Evolutionary conservation across 2,797 vertebrate species (phyloP).

Genomic region (Trichosurus vulpecula): DNA sequence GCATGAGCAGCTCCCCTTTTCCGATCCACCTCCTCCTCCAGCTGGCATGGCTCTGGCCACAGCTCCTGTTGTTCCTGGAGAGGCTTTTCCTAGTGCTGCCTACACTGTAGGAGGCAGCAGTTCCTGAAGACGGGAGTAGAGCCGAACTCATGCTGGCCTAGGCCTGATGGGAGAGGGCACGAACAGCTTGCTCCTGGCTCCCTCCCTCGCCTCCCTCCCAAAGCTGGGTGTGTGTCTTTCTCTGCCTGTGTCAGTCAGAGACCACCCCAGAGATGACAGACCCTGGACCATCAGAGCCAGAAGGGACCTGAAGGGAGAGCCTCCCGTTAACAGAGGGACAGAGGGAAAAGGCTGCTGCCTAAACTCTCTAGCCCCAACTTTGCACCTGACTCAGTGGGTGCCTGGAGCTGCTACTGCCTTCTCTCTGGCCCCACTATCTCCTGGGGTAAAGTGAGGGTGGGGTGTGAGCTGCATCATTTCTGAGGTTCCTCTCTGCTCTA

Average conservation of each 20-base stretch:
- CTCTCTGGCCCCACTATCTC: neutral
- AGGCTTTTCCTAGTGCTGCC: neutral
- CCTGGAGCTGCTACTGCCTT: neutral
- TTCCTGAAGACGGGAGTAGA: neutral
- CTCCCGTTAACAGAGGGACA: neutral
- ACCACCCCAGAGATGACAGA: slow-evolving; percentile 16
- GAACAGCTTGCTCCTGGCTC: neutral
- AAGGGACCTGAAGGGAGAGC: neutral
- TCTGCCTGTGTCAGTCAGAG: neutral
- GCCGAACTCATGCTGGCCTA: neutral
- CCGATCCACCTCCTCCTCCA: neutral
- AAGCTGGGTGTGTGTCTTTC: neutral
- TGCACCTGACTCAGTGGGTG: neutral
- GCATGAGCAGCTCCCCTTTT: neutral
- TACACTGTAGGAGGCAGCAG: neutral
- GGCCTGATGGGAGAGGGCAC: neutral
- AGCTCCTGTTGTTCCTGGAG: neutral
- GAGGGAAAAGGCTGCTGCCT: neutral
- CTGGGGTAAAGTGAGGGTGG: neutral
- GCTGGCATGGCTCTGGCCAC: neutral
- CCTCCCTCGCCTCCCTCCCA: neutral
- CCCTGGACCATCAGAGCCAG: neutral
- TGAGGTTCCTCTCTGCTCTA: neutral
- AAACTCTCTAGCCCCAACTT: neutral
- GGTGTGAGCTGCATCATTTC: neutral